Evolutionary conservation across 2,797 vertebrate species (phyloP).

Genomic region (Erethizon dorsatum): DNA sequence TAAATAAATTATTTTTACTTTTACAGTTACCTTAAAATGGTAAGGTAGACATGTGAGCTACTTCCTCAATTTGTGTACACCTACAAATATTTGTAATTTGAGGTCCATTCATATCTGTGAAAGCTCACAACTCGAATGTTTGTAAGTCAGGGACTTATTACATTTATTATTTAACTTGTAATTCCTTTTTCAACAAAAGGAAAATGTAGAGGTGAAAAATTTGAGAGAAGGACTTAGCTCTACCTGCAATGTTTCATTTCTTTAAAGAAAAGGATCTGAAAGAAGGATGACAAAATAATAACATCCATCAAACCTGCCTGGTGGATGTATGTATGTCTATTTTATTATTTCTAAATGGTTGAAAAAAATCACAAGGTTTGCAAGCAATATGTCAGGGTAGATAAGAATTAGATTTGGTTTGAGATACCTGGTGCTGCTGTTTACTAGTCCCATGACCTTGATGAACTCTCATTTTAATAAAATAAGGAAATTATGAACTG

Average conservation of each 20-base stretch:
- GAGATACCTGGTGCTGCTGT: background rate
- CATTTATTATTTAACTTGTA: conserved; percentile 30
- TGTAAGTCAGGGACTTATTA: background rate
- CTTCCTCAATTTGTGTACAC: background rate
- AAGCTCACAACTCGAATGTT: background rate
- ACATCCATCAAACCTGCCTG: conserved; percentile 18
- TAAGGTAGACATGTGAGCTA: background rate
- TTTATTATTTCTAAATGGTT: conserved; percentile 11
- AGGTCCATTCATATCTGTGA: background rate
- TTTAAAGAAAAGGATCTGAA: conserved; percentile 43
- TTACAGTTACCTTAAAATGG: background rate
- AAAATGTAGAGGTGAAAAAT: background rate
- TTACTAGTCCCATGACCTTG: conserved; percentile 26
- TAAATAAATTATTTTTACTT: background rate
- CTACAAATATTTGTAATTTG: background rate
- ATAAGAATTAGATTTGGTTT: conserved; percentile 32
- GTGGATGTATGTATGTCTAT: background rate
- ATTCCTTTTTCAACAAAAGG: conserved; percentile 4
- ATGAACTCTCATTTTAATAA: conserved; percentile 6
- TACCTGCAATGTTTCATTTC: background rate
- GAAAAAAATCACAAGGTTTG: conserved; percentile 12
- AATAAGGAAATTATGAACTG: conserved; percentile 51
- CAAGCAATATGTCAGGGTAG: background rate
- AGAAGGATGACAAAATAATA: conserved; percentile 55
- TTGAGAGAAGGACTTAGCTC: background rate